These are phyloP conservation scores for Agrenia bidenticulata DNA, from an alignment of 2,888 invertebrate species.

Conservation along the genomic window DNA sequence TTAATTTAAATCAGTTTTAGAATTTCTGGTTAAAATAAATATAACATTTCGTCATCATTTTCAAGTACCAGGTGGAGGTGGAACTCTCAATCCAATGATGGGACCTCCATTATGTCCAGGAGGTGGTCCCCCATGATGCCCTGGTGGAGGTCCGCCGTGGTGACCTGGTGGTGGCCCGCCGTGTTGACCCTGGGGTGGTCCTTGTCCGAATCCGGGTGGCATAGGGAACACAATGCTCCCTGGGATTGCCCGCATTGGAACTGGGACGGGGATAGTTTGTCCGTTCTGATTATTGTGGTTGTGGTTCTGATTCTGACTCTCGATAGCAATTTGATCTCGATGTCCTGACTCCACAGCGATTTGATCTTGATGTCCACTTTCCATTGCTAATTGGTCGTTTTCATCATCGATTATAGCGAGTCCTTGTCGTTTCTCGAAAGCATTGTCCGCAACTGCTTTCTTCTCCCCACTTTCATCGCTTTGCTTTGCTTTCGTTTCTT, in stretches of 20 bases:
- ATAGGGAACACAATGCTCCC: conserved; percentile 48
- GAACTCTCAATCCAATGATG: conserved; percentile 25
- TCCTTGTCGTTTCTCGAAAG: conserved; percentile 49
- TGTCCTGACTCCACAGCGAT: conserved; percentile 41
- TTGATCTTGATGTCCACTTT: conserved; percentile 44
- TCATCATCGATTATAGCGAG: conserved; percentile 36
- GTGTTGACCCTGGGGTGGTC: conserved; percentile 25
- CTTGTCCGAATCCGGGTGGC: conserved; percentile 31
- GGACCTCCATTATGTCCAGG: no score
- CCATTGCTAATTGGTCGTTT: conserved; percentile 52
- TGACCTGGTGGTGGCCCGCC: conserved; percentile 26
- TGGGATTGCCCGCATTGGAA: conserved; percentile 44
- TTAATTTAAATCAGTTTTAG: no score
- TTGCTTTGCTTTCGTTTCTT: background rate
- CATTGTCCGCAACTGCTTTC: conserved; percentile 17
- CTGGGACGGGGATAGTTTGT: conserved; percentile 45
- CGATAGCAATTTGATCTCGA: conserved; percentile 40
- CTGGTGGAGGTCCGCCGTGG: no score
- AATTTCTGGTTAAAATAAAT: background rate
- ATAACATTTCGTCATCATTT: background rate
- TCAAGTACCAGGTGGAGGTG: conserved; percentile 27
- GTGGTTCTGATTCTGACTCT: conserved; percentile 5
- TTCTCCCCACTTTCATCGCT: conserved; percentile 4
- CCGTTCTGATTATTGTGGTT: background rate
- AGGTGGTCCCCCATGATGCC: no score